phyloP scores from a whole-genome alignment of 2,888 invertebrate species.

The Celastrina argiolus region DNA sequence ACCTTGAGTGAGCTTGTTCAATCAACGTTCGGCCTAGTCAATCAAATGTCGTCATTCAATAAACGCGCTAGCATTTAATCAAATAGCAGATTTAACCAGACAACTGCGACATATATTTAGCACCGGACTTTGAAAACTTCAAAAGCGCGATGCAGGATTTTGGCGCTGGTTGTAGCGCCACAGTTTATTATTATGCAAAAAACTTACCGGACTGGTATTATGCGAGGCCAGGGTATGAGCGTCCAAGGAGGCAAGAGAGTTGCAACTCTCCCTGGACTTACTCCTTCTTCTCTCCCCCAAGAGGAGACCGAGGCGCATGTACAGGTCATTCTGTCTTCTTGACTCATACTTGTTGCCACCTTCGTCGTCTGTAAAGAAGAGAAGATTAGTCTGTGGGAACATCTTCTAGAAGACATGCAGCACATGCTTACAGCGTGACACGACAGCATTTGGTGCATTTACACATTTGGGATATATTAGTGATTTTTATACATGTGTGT shows the following conservation, averaged over 20 bases:
- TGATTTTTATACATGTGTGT: neutral
- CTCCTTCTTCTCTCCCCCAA: slow-evolving; percentile 81
- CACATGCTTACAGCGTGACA: neutral
- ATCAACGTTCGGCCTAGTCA: too few species aligned
- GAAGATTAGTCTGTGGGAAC: neutral
- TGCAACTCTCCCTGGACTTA: slow-evolving; percentile 68
- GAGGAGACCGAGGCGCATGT: slow-evolving; percentile 89
- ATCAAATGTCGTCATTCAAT: too few species aligned
- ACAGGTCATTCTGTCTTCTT: slow-evolving; percentile 83
- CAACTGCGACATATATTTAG: too few species aligned
- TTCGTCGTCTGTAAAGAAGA: slow-evolving; percentile 81
- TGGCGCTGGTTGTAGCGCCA: too few species aligned
- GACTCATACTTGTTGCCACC: slow-evolving; percentile 80
- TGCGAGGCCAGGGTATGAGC: slow-evolving; percentile 85
- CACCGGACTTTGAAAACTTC: too few species aligned
- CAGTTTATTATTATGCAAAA: neutral
- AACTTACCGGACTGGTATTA: slow-evolving; percentile 87
- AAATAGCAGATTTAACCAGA: too few species aligned
- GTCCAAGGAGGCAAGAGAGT: slow-evolving; percentile 78
- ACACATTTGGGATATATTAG: neutral
- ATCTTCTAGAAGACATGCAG: neutral
- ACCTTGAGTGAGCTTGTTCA: too few species aligned
- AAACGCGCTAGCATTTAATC: too few species aligned
- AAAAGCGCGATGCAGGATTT: too few species aligned
- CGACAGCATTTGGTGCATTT: neutral